Conservation (phyloP, 2,888 invertebrate species). For the Acrobasis repandana region DNA sequence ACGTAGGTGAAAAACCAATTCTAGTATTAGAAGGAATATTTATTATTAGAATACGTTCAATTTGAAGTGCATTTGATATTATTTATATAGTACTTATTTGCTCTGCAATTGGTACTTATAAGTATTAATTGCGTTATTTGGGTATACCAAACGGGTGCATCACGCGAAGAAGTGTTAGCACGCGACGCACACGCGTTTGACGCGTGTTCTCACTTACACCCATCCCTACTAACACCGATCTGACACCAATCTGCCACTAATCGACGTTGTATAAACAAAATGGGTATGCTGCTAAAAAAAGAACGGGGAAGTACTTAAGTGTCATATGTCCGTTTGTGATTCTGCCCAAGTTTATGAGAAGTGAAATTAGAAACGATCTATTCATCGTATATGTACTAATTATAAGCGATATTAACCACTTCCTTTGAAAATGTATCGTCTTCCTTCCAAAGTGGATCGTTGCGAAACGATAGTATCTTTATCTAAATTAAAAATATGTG, state of each 20-base stretch:
- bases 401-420: no score
- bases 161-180: constrained; percentile 22
- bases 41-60: background rate
- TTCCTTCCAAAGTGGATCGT: no score
- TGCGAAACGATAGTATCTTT: no score
- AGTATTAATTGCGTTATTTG: background rate
- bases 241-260: constrained; percentile 23
- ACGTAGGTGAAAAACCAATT: no score
- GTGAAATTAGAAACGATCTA: no score
- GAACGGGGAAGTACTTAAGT: background rate
- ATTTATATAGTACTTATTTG: no score
- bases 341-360: no score
- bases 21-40: no score
- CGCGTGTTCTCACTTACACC: constrained; percentile 29
- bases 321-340: background rate
- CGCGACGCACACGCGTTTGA: constrained; percentile 28
- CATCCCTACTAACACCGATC: constrained; percentile 5
- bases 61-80: background rate
- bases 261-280: constrained; percentile 15
- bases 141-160: background rate
- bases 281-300: background rate
- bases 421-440: no score
- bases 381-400: no score
- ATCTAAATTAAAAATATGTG: no score
- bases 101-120: no score